These are phyloP conservation scores for Drosophila yooni DNA, from an alignment of 2,888 invertebrate genomes.

Conservation along the genomic window DNA sequence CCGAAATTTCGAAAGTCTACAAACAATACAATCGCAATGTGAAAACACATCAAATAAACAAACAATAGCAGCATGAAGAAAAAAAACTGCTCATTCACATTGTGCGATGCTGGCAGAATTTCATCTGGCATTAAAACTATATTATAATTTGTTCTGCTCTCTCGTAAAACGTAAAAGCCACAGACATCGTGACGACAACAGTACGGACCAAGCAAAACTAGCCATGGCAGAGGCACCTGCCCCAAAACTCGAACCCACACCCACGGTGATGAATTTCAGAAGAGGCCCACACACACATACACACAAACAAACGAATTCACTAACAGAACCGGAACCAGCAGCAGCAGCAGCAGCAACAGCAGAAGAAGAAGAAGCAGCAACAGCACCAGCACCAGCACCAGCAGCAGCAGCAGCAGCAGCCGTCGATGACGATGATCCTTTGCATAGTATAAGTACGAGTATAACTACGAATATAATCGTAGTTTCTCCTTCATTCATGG, in stretches of 20 bases:
- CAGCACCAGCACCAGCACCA: constrained; percentile 7
- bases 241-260: constrained; percentile 19
- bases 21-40: constrained; percentile 1
- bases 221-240: constrained; percentile 16
- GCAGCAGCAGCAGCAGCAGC: constrained; percentile 17
- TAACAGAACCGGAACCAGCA: constrained; percentile 19
- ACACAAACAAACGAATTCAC: constrained; percentile 4
- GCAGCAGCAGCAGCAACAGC: constrained; percentile 8
- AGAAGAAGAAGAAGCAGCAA: constrained; percentile 4
- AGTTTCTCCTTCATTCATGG: constrained; percentile 79
- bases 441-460: constrained; percentile 58
- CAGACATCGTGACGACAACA: constrained; percentile 77
- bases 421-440: constrained; percentile 68
- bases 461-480: constrained; percentile 36
- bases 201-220: constrained; percentile 19
- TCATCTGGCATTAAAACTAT: constrained; percentile 41
- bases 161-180: constrained; percentile 71
- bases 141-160: constrained; percentile 41
- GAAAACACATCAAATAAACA: background rate
- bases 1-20: background rate
- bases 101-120: constrained; percentile 23
- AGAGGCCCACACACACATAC: constrained; percentile 11
- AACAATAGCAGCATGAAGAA: background rate
- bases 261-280: constrained; percentile 31
- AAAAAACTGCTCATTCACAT: constrained; percentile 13